Evolutionary conservation across 2,113 vertebrate genomes (phyloP).

Genomic region (Sitta europaea): DNA sequence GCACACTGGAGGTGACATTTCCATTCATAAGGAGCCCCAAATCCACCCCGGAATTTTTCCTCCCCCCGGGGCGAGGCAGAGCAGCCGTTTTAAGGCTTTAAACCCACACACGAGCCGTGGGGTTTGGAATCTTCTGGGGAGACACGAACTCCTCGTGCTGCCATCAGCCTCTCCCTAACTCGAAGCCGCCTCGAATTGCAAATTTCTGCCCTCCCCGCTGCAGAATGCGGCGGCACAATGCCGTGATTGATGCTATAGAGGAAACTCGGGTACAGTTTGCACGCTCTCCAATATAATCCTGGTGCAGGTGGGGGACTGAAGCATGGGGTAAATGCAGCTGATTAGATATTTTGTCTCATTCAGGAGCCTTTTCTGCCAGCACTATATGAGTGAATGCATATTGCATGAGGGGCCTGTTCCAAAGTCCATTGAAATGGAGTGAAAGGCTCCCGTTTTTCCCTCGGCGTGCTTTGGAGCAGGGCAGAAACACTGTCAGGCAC

Average conservation of each 20-base stretch:
- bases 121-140: background rate
- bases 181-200: background rate
- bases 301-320: slow-evolving; percentile 62
- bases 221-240: background rate
- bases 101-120: background rate
- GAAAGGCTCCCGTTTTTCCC: slow-evolving; percentile 1
- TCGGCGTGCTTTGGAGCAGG: background rate
- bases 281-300: slow-evolving; percentile 39
- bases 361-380: slow-evolving; percentile 55
- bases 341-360: slow-evolving; percentile 69
- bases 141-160: slow-evolving; percentile 4
- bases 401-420: slow-evolving; percentile 58
- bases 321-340: slow-evolving; percentile 59
- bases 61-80: background rate
- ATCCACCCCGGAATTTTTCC: background rate
- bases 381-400: slow-evolving; percentile 57
- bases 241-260: slow-evolving; percentile 64
- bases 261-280: slow-evolving; percentile 43
- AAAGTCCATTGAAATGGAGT: slow-evolving; percentile 1
- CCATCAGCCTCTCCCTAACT: slow-evolving; percentile 57
- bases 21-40: background rate
- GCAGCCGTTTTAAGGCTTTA: background rate
- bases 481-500: background rate
- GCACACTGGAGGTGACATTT: background rate
- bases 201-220: slow-evolving; percentile 33